These are phyloP conservation scores for Chrysoperla carnea DNA, from an alignment of 1,140 invertebrate species.

Conservation along the genomic window DNA sequence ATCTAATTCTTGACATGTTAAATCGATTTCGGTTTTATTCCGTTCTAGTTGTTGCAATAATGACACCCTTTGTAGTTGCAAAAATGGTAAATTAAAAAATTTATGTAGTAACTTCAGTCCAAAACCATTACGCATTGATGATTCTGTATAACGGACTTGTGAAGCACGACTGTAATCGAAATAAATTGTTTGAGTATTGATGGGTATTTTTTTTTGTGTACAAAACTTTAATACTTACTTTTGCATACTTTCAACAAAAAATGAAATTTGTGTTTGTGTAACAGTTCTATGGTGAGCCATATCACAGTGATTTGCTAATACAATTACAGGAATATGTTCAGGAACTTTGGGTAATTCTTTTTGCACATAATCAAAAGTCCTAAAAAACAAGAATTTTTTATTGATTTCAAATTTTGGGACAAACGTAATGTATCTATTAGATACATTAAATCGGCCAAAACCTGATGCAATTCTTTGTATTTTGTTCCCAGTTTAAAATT, in stretches of 20 bases:
- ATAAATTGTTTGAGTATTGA: background rate
- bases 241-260: conserved; percentile 39
- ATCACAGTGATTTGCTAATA: conserved; percentile 89
- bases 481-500: no score
- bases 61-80: conserved; percentile 78
- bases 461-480: no score
- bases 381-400: conserved; percentile 30
- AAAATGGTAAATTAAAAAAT: conserved; percentile 91
- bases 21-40: conserved; percentile 66
- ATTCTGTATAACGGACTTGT: conserved; percentile 73
- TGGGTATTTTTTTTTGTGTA: background rate
- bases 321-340: conserved; percentile 70
- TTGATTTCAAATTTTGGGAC: no score
- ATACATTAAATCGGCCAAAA: no score
- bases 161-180: conserved; percentile 27
- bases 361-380: conserved; percentile 92
- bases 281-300: conserved; percentile 85
- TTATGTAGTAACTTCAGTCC: conserved; percentile 86
- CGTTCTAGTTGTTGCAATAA: conserved; percentile 74
- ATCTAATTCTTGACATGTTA: conserved; percentile 72
- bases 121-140: conserved; percentile 94
- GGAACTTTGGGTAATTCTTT: conserved; percentile 75
- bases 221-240: conserved; percentile 10
- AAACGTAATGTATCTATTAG: no score
- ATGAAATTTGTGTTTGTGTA: conserved; percentile 47